Evolutionary conservation across 2,797 vertebrate species (phyloP), one percentile per base, ranked within the genome.

Genomic region (Alexandromys oeconomus): DNA sequence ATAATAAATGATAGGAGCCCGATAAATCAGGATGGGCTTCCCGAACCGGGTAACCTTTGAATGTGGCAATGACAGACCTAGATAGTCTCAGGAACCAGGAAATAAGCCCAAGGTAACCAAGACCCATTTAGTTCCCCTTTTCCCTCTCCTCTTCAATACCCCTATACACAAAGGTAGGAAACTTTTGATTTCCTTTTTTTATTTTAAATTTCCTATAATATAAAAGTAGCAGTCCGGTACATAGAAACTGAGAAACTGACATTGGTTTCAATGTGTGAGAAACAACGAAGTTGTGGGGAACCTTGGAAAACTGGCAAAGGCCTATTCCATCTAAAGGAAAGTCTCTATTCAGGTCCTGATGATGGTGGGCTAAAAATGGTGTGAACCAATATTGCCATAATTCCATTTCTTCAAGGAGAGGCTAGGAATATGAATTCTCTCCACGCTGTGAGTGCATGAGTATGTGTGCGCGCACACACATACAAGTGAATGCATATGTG

Each of bases 331-430:
- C 19, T n/a, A 57, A 91, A 57, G 59, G 5, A 1, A 14, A 6
- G 21, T 65, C 12, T 48, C 19, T 27, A 0, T 46, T 57, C 6
- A 29, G 25, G 10, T 40, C 12, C 27, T 87, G 48, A 31, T 67
- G 12, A 34, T 57, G 40, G 43, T 84, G 23, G 8, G 5, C 29
- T 86, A 29, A 14, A 90, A 59, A n/a, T 37, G 25, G 17, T 37
- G 1, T 14, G 21, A 86, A 5, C 19, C 69, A 7, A 2, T n/a
- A 76, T 46, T 59, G 17, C 15, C 34, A 29, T 54, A 15, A 46
- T 78, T 77, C 17, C 59, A 25, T 78, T 95, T 96, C 21, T 57
- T 93, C 65, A 57, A 74, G 88, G 9, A 88, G 77, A 67, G 77
- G 15, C 57, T 79, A n/a, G 25, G 40, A 71, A 46, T 78, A 54